These are phyloP conservation scores for Notocelia uddmanniana DNA, from an alignment of 2,888 invertebrate species.

Conservation along the genomic window DNA sequence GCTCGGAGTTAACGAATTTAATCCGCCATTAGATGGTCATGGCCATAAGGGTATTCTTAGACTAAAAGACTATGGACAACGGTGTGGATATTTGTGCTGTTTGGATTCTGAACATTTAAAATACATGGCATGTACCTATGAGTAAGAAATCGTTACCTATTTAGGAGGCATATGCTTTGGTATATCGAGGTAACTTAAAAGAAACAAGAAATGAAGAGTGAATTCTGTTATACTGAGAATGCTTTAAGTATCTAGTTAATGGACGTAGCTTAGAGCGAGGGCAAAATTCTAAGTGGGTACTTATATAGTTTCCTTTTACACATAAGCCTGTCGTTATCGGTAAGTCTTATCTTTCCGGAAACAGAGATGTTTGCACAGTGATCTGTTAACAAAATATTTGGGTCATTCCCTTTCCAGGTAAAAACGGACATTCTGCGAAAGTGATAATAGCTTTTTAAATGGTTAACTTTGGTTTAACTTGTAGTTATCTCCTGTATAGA, in stretches of 20 bases:
- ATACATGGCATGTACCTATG: no score
- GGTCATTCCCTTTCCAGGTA: constrained; percentile 50
- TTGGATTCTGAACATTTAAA: no score
- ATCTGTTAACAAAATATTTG: constrained; percentile 48
- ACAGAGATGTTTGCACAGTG: constrained; percentile 11
- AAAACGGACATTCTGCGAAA: not conserved
- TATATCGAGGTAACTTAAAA: not conserved
- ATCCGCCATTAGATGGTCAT: no score
- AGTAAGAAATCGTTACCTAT: no score
- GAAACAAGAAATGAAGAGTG: not conserved
- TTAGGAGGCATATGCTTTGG: no score
- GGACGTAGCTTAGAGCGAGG: not conserved
- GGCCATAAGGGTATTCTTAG: no score
- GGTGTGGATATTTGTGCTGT: no score
- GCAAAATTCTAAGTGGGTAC: not conserved
- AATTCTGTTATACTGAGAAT: not conserved
- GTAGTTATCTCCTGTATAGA: not conserved
- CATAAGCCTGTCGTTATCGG: constrained; percentile 5
- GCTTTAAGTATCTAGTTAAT: not conserved
- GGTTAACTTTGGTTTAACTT: not conserved
- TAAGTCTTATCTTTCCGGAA: constrained; percentile 36
- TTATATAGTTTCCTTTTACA: constrained; percentile 2
- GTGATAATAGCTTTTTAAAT: constrained; percentile 3
- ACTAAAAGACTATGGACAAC: no score
- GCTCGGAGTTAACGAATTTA: no score